Evolutionary conservation across 2,888 invertebrate species (phyloP).

Genomic region (Melinaea marsaeus): DNA sequence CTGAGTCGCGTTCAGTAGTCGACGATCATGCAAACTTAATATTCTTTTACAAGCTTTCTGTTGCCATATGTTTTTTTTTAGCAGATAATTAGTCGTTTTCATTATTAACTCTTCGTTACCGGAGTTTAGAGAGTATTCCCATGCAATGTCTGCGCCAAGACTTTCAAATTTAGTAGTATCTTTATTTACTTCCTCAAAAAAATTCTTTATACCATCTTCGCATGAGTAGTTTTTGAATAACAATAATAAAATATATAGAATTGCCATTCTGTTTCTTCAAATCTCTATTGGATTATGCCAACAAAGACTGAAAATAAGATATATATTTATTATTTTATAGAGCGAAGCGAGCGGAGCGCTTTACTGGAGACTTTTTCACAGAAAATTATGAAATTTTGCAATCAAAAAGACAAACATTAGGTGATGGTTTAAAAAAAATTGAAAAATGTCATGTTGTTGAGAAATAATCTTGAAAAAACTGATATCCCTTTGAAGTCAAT

Average conservation of each 20-base stretch:
- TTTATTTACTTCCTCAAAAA: conserved; percentile 55
- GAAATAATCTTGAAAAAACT: too few species aligned
- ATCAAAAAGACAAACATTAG: too few species aligned
- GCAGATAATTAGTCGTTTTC: conserved; percentile 47
- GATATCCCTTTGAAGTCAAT: too few species aligned
- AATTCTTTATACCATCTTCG: conserved; percentile 35
- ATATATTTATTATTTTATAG: too few species aligned
- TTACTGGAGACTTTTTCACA: too few species aligned
- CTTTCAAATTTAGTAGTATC: conserved; percentile 51
- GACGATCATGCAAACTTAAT: conserved; percentile 38
- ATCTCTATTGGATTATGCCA: background rate
- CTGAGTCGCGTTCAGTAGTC: conserved; percentile 56
- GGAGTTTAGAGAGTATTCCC: conserved; percentile 58
- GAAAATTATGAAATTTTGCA: too few species aligned
- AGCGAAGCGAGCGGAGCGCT: too few species aligned
- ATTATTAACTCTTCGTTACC: conserved; percentile 41
- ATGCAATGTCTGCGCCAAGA: conserved; percentile 57
- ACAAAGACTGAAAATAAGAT: background rate
- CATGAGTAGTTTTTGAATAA: conserved; percentile 34
- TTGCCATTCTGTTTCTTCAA: conserved; percentile 15
- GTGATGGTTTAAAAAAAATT: too few species aligned
- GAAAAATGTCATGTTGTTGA: too few species aligned
- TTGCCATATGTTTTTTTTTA: conserved; percentile 53
- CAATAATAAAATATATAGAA: conserved; percentile 16
- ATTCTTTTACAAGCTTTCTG: conserved; percentile 47